Evolutionary conservation across 2,888 invertebrate genomes (phyloP), one percentile per base, ranked within the genome.

Genomic region (Acanthosoma haemorrhoidale): DNA sequence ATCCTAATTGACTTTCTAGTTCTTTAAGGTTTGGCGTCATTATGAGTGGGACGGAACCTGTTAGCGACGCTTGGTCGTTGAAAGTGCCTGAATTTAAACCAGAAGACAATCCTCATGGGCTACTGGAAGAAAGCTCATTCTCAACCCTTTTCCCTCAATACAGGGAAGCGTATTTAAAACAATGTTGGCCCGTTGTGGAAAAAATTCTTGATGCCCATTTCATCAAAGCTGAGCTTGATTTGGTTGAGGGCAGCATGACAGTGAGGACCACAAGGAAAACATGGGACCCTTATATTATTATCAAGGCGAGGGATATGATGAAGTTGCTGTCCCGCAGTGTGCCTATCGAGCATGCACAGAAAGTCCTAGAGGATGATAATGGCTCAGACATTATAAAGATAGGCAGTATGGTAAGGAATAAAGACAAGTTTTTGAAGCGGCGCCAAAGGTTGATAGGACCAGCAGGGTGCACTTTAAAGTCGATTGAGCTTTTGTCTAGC

Each of bases 301-400:
- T 99, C 31, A 98, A 98, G 82, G 95, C 73, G 21, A 85, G 98
- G 72, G 99, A 99, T 80, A 86, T 98, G 83, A 92, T 99, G 76
- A 97, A 96, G 80, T 82, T 99, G 2, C 81, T 99, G 77, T 92
- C 97, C 0, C 84, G 99, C 75, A 96, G 96, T 80, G 98, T 99
- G 1, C 97, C 98, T 0, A 94, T 90, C 76, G 98, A 99, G 80
- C 97, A 99, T 82, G 96, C 96, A 2, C 86, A 88, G 13, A 84
- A 89, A 75, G 91, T 94, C 1, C 80, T 94, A 31, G 88, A 94
- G 76, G 98, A 99, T 80, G 94, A 96, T 75, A 86, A 91, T 39
- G 89, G 92, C 31, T 93, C 94, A 78, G 99, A 99, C 79, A 94
- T 99, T 29, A 95, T 99, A 59, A 98, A 97, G 83, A 96, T 99